A percentile compares a stretch with the other conserved stretches of the same genome.
Conservation (phyloP, 2,888 invertebrate genomes). For the Stegana nigrithorax region DNA sequence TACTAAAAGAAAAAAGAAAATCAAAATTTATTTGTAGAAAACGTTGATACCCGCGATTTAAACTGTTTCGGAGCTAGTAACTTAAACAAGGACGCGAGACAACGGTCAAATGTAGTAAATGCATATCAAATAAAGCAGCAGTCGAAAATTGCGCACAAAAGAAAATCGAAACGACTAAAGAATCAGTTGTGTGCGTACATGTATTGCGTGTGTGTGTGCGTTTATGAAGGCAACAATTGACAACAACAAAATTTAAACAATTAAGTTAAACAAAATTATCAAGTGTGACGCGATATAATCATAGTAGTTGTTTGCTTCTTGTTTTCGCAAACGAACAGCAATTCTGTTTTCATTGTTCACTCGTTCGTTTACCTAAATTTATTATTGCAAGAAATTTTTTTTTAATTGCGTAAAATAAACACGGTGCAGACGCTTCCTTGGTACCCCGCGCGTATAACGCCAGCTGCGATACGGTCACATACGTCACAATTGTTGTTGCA, state of each 20-base stretch:
- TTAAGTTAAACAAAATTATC: constrained; percentile 12
- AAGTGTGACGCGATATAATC: constrained; percentile 7
- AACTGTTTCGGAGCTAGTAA: too few species aligned
- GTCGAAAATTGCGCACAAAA: constrained; percentile 11
- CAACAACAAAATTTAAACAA: constrained; percentile 1
- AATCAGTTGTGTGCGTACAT: background rate
- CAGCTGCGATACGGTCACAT: background rate
- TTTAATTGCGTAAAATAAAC: background rate
- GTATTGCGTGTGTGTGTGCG: background rate
- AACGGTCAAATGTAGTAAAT: too few species aligned
- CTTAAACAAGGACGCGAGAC: too few species aligned
- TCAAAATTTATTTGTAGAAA: too few species aligned
- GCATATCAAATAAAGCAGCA: background rate
- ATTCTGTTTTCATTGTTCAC: background rate
- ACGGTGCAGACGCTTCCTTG: background rate
- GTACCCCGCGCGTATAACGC: background rate
- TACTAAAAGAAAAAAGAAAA: background rate
- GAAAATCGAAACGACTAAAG: constrained; percentile 6
- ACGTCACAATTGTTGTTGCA: background rate
- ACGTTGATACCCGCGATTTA: too few species aligned
- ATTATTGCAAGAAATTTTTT: background rate
- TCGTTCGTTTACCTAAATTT: background rate
- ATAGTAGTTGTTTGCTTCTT: background rate
- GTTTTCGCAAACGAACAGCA: background rate
- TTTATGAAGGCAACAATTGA: background rate